Conservation (phyloP, 1,140 invertebrate genomes). For the Drosophila pruinosa region DNA sequence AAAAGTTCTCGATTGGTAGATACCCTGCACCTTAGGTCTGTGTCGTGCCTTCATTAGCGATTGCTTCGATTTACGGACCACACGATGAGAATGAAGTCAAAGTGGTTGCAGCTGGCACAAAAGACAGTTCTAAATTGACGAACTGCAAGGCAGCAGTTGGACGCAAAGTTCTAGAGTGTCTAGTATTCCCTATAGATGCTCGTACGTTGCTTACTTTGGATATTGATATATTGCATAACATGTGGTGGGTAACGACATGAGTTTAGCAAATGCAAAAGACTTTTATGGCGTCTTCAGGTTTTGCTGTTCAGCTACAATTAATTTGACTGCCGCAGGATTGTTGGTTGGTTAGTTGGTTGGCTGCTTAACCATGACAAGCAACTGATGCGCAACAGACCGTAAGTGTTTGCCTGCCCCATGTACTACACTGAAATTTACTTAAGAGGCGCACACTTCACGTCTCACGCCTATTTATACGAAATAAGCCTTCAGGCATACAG, state of each 20-base stretch:
- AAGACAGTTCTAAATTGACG: no score
- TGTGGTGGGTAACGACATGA: not conserved
- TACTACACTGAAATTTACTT: slow-evolving; percentile 51
- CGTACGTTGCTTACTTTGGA: no score
- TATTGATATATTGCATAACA: not conserved
- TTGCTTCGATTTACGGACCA: no score
- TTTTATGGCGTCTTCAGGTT: slow-evolving; percentile 5
- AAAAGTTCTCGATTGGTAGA: not conserved
- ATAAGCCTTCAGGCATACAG: slow-evolving; percentile 27
- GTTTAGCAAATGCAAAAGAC: not conserved
- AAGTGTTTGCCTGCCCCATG: slow-evolving; percentile 44
- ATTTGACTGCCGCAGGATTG: slow-evolving; percentile 32
- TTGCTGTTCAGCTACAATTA: slow-evolving; percentile 25
- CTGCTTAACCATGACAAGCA: slow-evolving; percentile 53
- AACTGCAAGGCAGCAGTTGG: no score
- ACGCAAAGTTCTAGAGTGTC: no score
- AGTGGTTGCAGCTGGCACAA: no score
- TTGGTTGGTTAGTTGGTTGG: slow-evolving; percentile 33
- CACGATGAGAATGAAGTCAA: no score
- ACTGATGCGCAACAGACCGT: slow-evolving; percentile 49
- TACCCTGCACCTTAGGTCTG: not conserved
- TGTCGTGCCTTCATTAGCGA: no score
- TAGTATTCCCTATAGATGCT: no score
- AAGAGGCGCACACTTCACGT: slow-evolving; percentile 17
- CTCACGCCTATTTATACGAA: slow-evolving; percentile 7